phyloP scores from a whole-genome alignment of 1,140 invertebrate genomes.

The Caenorhabditis latens region DNA sequence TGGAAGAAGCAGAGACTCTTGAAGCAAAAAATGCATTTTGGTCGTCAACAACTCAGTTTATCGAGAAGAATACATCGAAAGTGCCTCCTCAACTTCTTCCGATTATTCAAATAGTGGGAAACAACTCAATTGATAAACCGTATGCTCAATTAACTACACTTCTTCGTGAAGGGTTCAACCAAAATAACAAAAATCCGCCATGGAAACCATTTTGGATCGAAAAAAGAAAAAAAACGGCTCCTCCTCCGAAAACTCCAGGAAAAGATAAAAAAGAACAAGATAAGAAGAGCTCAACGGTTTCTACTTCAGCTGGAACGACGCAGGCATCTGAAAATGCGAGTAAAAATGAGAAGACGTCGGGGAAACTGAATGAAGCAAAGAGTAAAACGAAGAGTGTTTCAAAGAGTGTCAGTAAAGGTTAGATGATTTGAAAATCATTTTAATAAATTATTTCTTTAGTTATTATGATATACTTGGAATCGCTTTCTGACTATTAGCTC shows the following conservation, averaged over 20 bases:
- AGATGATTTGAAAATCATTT: too few relatives aligned
- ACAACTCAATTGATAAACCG: background rate
- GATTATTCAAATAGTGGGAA: background rate
- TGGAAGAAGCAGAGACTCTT: background rate
- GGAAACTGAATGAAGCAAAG: too few relatives aligned
- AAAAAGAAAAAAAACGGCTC: background rate
- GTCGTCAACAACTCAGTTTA: background rate
- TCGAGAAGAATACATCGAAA: background rate
- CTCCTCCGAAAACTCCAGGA: background rate
- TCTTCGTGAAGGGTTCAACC: constrained; percentile 17
- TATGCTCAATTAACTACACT: background rate
- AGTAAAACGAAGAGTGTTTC: too few relatives aligned
- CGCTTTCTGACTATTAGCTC: too few relatives aligned
- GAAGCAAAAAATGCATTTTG: background rate
- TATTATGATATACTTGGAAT: too few relatives aligned
- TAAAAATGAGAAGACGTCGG: too few relatives aligned
- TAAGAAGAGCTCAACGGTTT: too few relatives aligned
- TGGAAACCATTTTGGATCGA: constrained; percentile 29
- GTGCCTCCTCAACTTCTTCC: background rate
- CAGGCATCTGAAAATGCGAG: too few relatives aligned
- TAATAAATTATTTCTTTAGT: too few relatives aligned
- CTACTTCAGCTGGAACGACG: too few relatives aligned
- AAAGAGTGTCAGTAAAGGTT: too few relatives aligned
- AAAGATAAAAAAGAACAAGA: too few relatives aligned
- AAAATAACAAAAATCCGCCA: background rate